These are phyloP conservation scores for Drosophila bocqueti DNA, from an alignment of 1,140 invertebrate genomes.

Conservation along the genomic window DNA sequence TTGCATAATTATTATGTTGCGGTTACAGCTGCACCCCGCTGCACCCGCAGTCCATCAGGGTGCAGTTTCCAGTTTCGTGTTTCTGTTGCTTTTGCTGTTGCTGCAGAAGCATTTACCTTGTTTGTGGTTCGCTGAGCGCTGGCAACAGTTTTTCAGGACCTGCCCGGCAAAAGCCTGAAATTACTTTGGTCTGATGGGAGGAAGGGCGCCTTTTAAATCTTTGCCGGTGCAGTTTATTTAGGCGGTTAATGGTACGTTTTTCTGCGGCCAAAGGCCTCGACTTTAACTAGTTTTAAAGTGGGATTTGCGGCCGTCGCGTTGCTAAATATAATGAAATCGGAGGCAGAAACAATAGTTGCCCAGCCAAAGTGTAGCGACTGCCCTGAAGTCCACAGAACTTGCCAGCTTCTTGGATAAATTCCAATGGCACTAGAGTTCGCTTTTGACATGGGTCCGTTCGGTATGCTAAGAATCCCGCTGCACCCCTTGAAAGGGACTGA, in stretches of 20 bases:
- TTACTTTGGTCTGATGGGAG: conserved; percentile 64
- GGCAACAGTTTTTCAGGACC: conserved; percentile 72
- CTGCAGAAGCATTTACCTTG: conserved; percentile 80
- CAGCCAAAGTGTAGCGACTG: background rate
- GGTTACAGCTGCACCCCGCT: conserved; percentile 48
- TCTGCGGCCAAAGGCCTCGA: background rate
- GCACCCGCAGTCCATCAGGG: conserved; percentile 5
- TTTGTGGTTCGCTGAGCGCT: conserved; percentile 73
- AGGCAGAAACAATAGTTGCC: conserved; percentile 14
- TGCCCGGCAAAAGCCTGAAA: conserved; percentile 49
- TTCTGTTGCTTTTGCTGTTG: conserved; percentile 38
- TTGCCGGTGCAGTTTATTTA: conserved; percentile 65
- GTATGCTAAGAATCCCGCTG: conserved; percentile 24
- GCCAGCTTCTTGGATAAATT: conserved; percentile 17
- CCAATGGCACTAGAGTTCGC: conserved; percentile 14
- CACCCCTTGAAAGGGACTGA: conserved; percentile 51
- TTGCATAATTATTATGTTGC: conserved; percentile 83
- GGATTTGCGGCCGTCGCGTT: conserved; percentile 20
- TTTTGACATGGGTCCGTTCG: conserved; percentile 48
- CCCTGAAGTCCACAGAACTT: background rate
- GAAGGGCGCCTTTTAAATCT: conserved; percentile 54
- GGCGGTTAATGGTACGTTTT: conserved; percentile 50
- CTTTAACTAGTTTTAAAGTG: conserved; percentile 55
- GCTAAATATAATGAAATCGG: conserved; percentile 16
- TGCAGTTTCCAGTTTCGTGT: conserved; percentile 45